These are phyloP conservation scores for Epizoanthus stellaris DNA, from an alignment of 92 coral and sea anemone species.

Conservation along the genomic window DNA sequence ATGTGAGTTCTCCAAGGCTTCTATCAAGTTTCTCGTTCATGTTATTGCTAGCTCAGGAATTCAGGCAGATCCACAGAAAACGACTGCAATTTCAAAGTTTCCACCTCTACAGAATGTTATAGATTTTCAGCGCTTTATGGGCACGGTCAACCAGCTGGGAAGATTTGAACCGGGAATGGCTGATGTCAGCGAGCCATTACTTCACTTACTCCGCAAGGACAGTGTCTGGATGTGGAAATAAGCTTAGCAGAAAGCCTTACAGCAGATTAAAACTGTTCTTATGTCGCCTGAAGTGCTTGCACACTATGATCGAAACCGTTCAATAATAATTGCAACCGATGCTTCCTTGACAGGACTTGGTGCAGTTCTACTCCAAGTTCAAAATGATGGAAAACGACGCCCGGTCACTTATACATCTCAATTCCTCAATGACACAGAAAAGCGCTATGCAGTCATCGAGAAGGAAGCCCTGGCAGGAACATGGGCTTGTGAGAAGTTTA, in stretches of 20 bases:
- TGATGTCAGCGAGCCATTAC: conserved; percentile 43
- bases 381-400: neutral
- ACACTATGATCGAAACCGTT: no score
- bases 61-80: no score
- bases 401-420: neutral
- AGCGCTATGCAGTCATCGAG: conserved; percentile 8
- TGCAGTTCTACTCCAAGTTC: neutral
- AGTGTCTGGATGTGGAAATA: conserved; percentile 44
- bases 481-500: neutral
- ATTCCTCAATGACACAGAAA: neutral
- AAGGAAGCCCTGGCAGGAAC: conserved; percentile 31
- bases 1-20: no score
- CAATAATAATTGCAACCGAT: neutral
- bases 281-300: neutral
- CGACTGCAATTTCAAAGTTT: no score
- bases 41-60: no score
- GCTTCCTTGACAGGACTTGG: neutral
- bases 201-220: conserved; percentile 35
- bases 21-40: no score
- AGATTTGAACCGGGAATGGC: no score
- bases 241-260: conserved; percentile 48
- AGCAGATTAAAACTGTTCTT: conserved; percentile 37
- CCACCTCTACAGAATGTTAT: no score
- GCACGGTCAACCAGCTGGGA: no score
- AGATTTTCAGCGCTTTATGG: no score